Evolutionary conservation across 2,797 vertebrate genomes (phyloP).

Genomic region (Spinus pinus): DNA sequence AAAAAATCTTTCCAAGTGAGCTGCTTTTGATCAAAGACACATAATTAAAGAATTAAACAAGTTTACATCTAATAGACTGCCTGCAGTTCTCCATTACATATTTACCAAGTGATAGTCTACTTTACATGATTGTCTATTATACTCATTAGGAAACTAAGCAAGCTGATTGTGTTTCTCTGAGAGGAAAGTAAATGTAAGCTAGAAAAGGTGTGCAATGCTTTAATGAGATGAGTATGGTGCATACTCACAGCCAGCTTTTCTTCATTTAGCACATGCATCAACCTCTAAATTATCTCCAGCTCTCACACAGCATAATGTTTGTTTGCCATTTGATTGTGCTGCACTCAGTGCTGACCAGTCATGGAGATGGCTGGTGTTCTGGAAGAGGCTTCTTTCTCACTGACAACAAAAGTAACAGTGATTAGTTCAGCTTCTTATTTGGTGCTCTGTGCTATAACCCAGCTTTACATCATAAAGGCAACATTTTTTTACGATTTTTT

Average conservation of each 20-base stretch:
- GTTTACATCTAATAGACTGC: constrained; percentile 66
- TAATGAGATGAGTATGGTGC: constrained; percentile 81
- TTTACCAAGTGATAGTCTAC: constrained; percentile 47
- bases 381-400: constrained; percentile 36
- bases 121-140: constrained; percentile 81
- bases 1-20: constrained; percentile 51
- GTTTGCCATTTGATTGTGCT: constrained; percentile 21
- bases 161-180: constrained; percentile 80
- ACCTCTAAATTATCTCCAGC: constrained; percentile 60
- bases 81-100: constrained; percentile 50
- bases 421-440: constrained; percentile 68
- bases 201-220: constrained; percentile 77
- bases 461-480: constrained; percentile 54
- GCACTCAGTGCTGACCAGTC: constrained; percentile 17
- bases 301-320: background rate
- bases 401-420: constrained; percentile 51
- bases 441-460: constrained; percentile 34
- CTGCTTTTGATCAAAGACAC: constrained; percentile 65
- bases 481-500: background rate
- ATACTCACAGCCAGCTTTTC: constrained; percentile 33
- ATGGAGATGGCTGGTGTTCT: constrained; percentile 9
- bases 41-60: constrained; percentile 70
- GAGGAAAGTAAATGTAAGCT: constrained; percentile 69
- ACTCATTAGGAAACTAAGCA: constrained; percentile 79
- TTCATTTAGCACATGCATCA: constrained; percentile 43